Conservation (phyloP, 2,888 invertebrate genomes). For the Opisthograptis luteolata region DNA sequence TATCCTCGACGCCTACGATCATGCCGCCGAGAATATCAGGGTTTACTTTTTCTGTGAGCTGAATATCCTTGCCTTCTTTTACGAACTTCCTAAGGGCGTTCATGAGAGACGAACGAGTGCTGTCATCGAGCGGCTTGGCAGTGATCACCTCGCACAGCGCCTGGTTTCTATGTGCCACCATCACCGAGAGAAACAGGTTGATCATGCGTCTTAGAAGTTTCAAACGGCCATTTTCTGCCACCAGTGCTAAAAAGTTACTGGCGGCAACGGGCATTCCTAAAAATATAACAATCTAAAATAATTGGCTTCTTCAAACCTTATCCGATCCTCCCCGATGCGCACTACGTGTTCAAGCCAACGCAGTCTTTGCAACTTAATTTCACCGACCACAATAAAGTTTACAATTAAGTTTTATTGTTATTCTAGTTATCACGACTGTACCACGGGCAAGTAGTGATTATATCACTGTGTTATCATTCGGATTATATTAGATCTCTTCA, state of each 20-base stretch:
- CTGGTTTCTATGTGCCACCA: constrained; percentile 72
- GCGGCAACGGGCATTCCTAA: constrained; percentile 63
- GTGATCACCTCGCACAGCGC: constrained; percentile 73
- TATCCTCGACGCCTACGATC: constrained; percentile 71
- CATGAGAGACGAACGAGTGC: constrained; percentile 50
- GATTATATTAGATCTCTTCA: too few species aligned
- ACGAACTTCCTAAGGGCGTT: constrained; percentile 60
- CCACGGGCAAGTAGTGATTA: too few species aligned
- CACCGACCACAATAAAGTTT: too few species aligned
- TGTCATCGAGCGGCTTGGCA: constrained; percentile 60
- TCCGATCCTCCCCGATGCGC: too few species aligned
- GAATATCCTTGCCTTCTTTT: constrained; percentile 60
- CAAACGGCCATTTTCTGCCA: constrained; percentile 71
- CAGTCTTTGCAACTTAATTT: too few species aligned
- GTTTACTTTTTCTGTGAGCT: constrained; percentile 66
- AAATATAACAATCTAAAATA: constrained; percentile 6
- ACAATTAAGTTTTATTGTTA: too few species aligned
- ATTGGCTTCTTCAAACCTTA: neutral
- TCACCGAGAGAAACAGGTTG: constrained; percentile 58
- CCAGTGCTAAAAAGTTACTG: constrained; percentile 60
- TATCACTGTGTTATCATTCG: too few species aligned
- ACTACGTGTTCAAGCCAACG: too few species aligned
- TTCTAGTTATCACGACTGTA: too few species aligned
- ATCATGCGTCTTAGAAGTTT: constrained; percentile 64
- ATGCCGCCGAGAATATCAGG: constrained; percentile 67